Evolutionary conservation across 1,140 invertebrate species (phyloP).

Genomic region (Scaptomyza montana): DNA sequence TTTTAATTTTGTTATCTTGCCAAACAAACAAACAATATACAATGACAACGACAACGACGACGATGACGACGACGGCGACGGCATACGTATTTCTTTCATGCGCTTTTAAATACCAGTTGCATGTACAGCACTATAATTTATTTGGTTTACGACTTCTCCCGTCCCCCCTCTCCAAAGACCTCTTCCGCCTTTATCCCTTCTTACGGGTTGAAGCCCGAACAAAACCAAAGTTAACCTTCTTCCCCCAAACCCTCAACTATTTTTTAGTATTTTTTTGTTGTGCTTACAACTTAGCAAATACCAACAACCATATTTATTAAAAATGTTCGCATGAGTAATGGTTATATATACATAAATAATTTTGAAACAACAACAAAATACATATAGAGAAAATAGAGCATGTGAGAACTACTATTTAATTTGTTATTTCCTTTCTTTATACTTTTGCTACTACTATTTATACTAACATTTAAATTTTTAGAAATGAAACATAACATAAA

Average conservation of each 20-base stretch:
- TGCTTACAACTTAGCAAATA: slow-evolving; percentile 34
- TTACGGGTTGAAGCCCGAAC: too few species aligned
- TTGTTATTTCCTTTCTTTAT: slow-evolving; percentile 16
- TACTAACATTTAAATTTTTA: slow-evolving; percentile 21
- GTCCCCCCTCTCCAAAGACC: too few species aligned
- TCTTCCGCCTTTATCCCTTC: neutral
- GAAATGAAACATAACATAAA: slow-evolving; percentile 23
- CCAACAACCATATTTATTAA: slow-evolving; percentile 25
- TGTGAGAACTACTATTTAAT: slow-evolving; percentile 20
- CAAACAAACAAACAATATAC: slow-evolving; percentile 17
- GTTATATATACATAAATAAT: slow-evolving; percentile 46
- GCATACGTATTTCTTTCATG: slow-evolving; percentile 50
- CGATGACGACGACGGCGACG: neutral
- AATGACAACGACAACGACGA: neutral
- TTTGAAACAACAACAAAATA: slow-evolving; percentile 2
- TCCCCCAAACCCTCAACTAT: neutral
- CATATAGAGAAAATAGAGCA: slow-evolving; percentile 18
- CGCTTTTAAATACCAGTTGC: slow-evolving; percentile 63
- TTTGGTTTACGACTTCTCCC: slow-evolving; percentile 38
- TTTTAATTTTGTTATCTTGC: slow-evolving; percentile 30
- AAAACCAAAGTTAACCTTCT: too few species aligned
- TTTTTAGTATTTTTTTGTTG: slow-evolving; percentile 13
- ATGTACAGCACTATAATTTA: slow-evolving; percentile 74
- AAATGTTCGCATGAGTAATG: slow-evolving; percentile 46
- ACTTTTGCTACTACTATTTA: slow-evolving; percentile 13